These are phyloP conservation scores for Lipotes vexillifer DNA, from an alignment of 2,113 vertebrate genomes.

Conservation along the genomic window DNA sequence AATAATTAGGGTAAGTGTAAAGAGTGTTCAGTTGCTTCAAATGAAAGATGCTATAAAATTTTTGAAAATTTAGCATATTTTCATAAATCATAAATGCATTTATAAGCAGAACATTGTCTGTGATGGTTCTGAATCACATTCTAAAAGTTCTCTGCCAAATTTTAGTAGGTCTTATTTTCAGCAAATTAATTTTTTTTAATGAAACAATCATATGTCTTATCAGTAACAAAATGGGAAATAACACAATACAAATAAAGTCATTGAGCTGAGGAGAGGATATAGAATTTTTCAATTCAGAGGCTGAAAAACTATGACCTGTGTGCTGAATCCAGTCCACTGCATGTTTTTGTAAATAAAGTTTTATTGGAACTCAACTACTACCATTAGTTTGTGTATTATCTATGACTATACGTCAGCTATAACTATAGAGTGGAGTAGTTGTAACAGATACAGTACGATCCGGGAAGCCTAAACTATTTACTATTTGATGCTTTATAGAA, in stretches of 20 bases:
- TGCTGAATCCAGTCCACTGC: background rate
- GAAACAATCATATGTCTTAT: background rate
- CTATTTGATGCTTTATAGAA: background rate
- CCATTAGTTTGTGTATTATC: background rate
- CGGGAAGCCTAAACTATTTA: background rate
- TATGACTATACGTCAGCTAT: background rate
- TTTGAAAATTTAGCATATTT: background rate
- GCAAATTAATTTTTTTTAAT: conserved; percentile 4
- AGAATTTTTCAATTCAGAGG: background rate
- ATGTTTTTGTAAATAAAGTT: background rate
- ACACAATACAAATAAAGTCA: background rate
- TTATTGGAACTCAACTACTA: background rate
- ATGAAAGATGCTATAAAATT: background rate
- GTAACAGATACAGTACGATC: background rate
- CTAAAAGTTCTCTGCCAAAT: background rate
- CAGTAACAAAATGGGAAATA: conserved; percentile 33
- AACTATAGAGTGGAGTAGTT: background rate
- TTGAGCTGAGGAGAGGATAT: background rate
- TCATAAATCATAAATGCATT: background rate
- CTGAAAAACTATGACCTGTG: background rate
- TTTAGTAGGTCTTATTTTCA: background rate
- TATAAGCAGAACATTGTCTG: background rate
- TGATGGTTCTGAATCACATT: background rate
- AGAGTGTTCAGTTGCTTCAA: background rate
- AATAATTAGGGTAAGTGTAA: background rate